phyloP scores from a whole-genome alignment of 2,888 invertebrate species.

The Amiota mariae region DNA sequence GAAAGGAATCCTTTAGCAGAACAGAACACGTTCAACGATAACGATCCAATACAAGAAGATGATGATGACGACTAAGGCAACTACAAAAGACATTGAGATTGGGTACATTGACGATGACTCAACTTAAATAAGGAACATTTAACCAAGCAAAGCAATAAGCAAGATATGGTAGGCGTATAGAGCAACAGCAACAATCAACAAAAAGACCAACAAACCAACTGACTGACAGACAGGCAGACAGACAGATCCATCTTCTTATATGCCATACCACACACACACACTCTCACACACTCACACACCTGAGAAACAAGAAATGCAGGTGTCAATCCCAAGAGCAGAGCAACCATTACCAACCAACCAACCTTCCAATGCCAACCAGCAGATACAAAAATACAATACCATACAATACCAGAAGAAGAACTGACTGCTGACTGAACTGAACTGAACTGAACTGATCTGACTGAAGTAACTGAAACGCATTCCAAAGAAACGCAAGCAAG shows the following conservation, averaged over 20 bases:
- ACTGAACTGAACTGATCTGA: background rate
- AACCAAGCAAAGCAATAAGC: conserved; percentile 1
- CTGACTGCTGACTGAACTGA: conserved; percentile 40
- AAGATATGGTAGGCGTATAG: background rate
- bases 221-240: conserved; percentile 30
- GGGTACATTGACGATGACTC: conserved; percentile 29
- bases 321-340: conserved; percentile 56
- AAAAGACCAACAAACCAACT: conserved; percentile 24
- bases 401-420: conserved; percentile 26
- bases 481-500: conserved; percentile 13
- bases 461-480: conserved; percentile 5
- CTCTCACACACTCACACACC: too few species aligned
- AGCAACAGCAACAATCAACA: background rate
- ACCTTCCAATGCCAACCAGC: too few species aligned
- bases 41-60: conserved; percentile 14
- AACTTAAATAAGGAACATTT: conserved; percentile 12
- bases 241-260: conserved; percentile 32
- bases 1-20: conserved; percentile 26
- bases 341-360: conserved; percentile 19
- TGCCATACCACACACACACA: conserved; percentile 57
- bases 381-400: too few species aligned
- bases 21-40: conserved; percentile 5
- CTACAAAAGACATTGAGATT: background rate
- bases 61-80: background rate
- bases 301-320: conserved; percentile 68